Conservation (phyloP, 2,797 vertebrate species). For the Tadarida brasiliensis region DNA sequence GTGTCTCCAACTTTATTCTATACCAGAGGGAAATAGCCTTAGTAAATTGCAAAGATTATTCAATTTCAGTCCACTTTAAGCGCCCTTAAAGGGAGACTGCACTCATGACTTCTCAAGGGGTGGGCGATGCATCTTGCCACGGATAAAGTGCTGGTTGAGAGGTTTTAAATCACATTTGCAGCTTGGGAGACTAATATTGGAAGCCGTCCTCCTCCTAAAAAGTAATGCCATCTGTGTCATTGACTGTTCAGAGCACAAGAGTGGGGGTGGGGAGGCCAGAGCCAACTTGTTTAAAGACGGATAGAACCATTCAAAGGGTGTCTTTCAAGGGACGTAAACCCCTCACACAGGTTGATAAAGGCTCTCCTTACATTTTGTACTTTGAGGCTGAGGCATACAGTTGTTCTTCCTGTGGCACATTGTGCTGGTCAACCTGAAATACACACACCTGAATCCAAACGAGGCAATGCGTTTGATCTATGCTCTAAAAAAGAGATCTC, state of each 20-base stretch:
- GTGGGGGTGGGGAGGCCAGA: background rate
- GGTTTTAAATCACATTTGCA: conserved; percentile 78
- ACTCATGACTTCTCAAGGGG: conserved; percentile 53
- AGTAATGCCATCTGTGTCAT: conserved; percentile 34
- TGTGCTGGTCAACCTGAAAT: background rate
- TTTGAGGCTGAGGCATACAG: background rate
- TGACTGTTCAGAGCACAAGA: background rate
- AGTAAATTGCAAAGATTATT: conserved; percentile 73
- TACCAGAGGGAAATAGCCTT: conserved; percentile 61
- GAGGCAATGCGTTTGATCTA: background rate
- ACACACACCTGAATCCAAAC: background rate
- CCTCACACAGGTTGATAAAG: background rate
- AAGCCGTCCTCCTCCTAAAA: conserved; percentile 44
- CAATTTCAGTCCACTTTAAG: conserved; percentile 75
- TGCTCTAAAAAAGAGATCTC: background rate
- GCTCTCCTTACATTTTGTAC: background rate
- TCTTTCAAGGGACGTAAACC: background rate
- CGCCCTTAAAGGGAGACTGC: conserved; percentile 60
- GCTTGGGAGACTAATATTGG: conserved; percentile 54
- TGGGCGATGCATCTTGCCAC: background rate
- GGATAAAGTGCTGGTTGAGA: conserved; percentile 65
- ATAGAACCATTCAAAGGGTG: background rate
- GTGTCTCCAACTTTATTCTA: conserved; percentile 42
- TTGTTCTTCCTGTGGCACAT: background rate
- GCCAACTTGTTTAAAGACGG: conserved; percentile 41